phyloP scores from a whole-genome alignment of 2,888 invertebrate genomes.

The Geophilus truncorum region DNA sequence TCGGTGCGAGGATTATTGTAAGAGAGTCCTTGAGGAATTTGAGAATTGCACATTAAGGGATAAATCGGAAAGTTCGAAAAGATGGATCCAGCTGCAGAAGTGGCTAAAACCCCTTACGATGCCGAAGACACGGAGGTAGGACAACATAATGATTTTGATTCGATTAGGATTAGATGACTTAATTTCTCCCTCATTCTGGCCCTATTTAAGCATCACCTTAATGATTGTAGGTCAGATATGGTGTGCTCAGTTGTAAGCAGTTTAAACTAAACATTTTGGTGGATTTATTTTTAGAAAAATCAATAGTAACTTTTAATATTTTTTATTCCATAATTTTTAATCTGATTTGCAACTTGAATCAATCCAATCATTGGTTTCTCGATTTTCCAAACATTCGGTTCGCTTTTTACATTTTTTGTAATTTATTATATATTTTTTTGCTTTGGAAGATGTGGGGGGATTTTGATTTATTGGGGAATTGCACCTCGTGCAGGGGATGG shows the following conservation, averaged over 20 bases:
- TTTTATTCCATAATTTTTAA: background rate
- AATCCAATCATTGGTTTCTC: too few species aligned
- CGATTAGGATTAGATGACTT: background rate
- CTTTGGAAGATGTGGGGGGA: too few species aligned
- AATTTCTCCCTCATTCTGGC: background rate
- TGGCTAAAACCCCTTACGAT: background rate
- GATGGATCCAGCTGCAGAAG: background rate
- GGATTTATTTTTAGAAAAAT: background rate
- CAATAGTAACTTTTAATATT: background rate
- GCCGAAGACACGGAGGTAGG: conserved; percentile 1
- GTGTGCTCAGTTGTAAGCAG: background rate
- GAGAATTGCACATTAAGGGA: background rate
- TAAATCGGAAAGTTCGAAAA: background rate
- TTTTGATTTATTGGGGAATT: conserved; percentile 11
- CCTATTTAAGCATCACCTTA: background rate
- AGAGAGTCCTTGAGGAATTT: background rate
- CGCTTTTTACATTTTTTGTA: too few species aligned
- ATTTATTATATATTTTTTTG: too few species aligned
- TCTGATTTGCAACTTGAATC: too few species aligned
- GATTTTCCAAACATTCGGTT: too few species aligned
- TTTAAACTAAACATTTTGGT: background rate
- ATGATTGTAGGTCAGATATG: background rate
- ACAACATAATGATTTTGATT: background rate
- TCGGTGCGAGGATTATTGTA: background rate
- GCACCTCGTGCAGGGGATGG: background rate